These are phyloP conservation scores for Pocillopora verrucosa DNA, from an alignment of 64 coral and sea anemone genomes.

Conservation along the genomic window DNA sequence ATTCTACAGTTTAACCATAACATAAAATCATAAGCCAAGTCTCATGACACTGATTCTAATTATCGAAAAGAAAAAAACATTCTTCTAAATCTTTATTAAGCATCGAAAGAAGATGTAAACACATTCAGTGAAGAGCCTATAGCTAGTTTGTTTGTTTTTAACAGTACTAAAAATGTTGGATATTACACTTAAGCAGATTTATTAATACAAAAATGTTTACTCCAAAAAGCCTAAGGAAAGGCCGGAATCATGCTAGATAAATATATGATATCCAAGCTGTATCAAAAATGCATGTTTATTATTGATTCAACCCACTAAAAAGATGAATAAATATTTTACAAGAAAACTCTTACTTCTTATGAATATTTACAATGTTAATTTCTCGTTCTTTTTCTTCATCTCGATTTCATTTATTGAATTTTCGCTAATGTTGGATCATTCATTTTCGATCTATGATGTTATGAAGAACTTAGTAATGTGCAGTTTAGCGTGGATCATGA, in stretches of 20 bases:
- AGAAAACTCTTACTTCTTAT: neutral
- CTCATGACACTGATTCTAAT: neutral
- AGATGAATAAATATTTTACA: neutral
- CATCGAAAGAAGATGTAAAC: neutral
- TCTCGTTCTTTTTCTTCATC: neutral
- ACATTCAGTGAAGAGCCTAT: neutral
- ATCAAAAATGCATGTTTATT: neutral
- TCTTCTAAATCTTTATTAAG: neutral
- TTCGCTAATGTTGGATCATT: neutral
- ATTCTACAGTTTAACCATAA: constrained; percentile 1
- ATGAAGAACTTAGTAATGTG: no score
- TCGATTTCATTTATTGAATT: neutral
- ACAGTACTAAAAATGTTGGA: neutral
- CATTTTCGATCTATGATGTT: no score
- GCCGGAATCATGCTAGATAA: neutral
- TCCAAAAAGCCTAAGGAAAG: neutral
- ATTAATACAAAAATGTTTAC: neutral
- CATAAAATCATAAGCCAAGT: neutral
- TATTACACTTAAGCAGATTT: neutral
- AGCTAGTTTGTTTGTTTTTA: neutral
- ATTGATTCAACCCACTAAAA: neutral
- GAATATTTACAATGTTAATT: neutral
- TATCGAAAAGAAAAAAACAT: neutral
- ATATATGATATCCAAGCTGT: neutral
- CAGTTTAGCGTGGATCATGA: neutral